Evolutionary conservation across 2,113 vertebrate species (phyloP).

Genomic region (Felis catus): DNA sequence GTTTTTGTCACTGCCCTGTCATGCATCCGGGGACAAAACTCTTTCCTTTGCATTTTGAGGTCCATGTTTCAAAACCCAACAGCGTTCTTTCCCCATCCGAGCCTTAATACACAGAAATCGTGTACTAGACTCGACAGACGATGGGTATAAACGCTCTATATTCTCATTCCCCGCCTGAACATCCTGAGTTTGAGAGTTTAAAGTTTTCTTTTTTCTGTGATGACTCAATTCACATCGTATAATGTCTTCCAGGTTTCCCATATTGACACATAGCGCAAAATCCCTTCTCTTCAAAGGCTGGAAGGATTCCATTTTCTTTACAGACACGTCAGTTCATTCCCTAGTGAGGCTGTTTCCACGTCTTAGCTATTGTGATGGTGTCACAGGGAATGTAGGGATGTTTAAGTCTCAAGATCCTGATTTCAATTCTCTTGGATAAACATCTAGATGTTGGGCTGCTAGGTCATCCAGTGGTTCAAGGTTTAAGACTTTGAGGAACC

Average conservation of each 20-base stretch:
- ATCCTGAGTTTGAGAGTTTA: not conserved
- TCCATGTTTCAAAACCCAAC: not conserved
- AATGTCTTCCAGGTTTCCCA: too few relatives aligned
- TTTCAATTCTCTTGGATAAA: not conserved
- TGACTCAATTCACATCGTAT: not conserved
- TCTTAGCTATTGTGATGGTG: not conserved
- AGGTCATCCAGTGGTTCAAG: not conserved
- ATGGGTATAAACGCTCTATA: fast-evolving
- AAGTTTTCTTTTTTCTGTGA: not conserved
- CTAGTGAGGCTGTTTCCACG: not conserved
- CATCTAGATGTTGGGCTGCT: not conserved
- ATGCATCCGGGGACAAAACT: not conserved
- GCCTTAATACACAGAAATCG: not conserved
- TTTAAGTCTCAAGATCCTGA: not conserved
- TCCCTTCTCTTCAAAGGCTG: not conserved
- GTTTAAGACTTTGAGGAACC: not conserved
- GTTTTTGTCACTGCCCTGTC: not conserved
- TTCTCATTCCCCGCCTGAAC: not conserved
- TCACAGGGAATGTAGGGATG: too few relatives aligned
- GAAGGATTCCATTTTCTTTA: not conserved
- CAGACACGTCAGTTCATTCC: not conserved
- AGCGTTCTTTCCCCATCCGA: not conserved
- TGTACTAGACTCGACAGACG: fast-evolving
- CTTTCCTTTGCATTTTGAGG: not conserved
- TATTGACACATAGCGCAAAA: not conserved